Evolutionary conservation across 2,797 vertebrate genomes (phyloP), one percentile per base, ranked within the genome.

Genomic region (Sphaeramia orbicularis): DNA sequence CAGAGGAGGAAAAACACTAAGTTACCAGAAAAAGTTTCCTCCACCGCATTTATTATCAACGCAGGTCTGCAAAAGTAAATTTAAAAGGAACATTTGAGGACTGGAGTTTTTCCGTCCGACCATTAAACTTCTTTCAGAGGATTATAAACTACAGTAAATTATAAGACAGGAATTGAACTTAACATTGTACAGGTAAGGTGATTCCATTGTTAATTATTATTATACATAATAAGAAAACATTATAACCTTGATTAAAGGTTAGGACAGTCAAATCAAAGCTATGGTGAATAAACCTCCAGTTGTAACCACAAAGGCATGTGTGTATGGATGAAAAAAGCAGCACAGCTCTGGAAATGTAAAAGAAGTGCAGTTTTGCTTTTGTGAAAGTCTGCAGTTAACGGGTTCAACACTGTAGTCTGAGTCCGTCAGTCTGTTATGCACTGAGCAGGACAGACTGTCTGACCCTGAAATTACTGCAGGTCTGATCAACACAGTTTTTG

Each of bases 161-260:
- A 66, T 66, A 76, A 74, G 44, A 41, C 76, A 45, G 65, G 77
- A 52, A 27, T 49, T 77, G 72, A 90, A 84, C 85, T 87, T 80
- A 38, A 65, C 71, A 51, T 65, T 58, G 42, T 30, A 81, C 76
- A 92, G 93, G 93, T 93, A 92, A 89, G 91, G 77, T 10, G 19
- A 74, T 76, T 74, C 15, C 54, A 15, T 60, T 18, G 50, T 65
- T 58, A 4, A 43, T 51, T 42, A n/a, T 64, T 43, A 16, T 2
- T 72, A 10, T 9, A n/a, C 12, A 10, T 44, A 10, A 32, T 47
- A 52, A 14, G 35, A 51, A 32, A 32, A 45, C 8, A 16, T 9
- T 14, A 1, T 8, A 8, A 38, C 7, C 6, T 47, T 13, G 15
- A 41, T 32, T 32, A 7, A 32, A 32, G 30, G 30, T 32, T 30